A percentile compares a stretch with the other conserved stretches of the same genome.
phyloP scores from a whole-genome alignment of 2,113 vertebrate species.

The Oreochromis niloticus region DNA sequence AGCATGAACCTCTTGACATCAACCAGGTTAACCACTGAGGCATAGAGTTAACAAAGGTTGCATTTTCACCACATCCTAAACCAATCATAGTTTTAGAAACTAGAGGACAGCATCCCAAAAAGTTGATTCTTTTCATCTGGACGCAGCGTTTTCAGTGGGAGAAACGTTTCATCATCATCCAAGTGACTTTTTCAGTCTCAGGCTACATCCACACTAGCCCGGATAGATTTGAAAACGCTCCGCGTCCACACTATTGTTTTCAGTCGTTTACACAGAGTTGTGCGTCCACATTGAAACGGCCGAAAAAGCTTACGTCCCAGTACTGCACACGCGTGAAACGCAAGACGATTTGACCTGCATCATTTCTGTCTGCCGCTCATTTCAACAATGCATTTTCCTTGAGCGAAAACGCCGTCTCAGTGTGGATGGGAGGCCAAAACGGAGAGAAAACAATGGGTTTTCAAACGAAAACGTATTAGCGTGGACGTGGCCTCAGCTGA shows the following conservation, averaged over 20 bases:
- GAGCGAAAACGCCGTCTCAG: not conserved
- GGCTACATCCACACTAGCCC: not conserved
- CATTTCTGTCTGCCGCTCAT: not conserved
- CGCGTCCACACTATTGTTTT: not conserved
- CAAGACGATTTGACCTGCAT: not conserved
- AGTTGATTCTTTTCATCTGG: not conserved
- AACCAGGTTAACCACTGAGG: not conserved
- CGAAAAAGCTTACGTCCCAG: not conserved
- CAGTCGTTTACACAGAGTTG: not conserved
- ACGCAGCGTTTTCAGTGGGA: not conserved
- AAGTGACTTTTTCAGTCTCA: not conserved
- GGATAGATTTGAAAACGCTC: not conserved
- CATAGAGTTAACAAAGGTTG: not conserved
- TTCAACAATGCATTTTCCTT: no score
- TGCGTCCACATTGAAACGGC: not conserved
- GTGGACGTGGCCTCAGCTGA: no score
- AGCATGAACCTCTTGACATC: not conserved
- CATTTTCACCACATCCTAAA: not conserved
- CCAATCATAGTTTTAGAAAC: not conserved
- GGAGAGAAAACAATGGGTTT: rapidly evolving
- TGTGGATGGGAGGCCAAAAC: not conserved
- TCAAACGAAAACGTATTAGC: no score
- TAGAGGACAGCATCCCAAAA: not conserved
- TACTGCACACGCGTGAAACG: not conserved
- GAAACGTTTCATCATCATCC: not conserved